Base-by-base conservation (phyloP, 1,140 invertebrate species). In the Penaeus japonicus region DNA sequence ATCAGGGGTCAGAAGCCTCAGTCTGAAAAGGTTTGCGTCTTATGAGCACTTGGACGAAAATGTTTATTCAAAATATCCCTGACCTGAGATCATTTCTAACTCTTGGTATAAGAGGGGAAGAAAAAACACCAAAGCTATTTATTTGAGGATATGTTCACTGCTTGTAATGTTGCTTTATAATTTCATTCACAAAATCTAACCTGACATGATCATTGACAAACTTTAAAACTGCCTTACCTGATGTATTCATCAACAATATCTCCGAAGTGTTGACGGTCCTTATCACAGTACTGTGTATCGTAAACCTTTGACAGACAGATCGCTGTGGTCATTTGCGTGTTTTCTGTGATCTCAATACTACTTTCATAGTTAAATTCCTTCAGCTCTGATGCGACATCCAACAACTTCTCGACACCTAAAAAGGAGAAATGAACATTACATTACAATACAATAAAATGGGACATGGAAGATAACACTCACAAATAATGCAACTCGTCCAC, bases 221-320 rank as follows among this genome's bases (percentile, higher is more conserved):
- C 10, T 73, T 27, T 0, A 73, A 87, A 47, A 4, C 18, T 87
- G 15, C 39, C 77, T 78, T 22, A 89, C 87, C 87, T 89, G 39
- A 84, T 59, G 24, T 84, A 90, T n/a, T 84, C 77, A 55, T 88
- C 81, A 80, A 90, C 65, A n/a, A 96, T 95, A 15, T 95, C 94
- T 27, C 95, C 94, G 91, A 96, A 99, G 53, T 94, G 94, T 84
- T 96, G 95, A 91, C 95, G 95, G 3, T 95, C 95, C 91, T 95
- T 94, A 92, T 99, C 98, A 92, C 97, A 97, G 91, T 97, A 96
- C 95, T 98, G 97, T 91, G 98, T 98, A 91, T 98, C 97, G 93
- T 98, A 99, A 85, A 99, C 95, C 91, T 95, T 95, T 2, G 96
- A 95, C 62, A 99, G 93, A 90, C 97, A 96, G 22, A 98, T 96